Conservation (phyloP, 2,797 vertebrate species). For the Lepilemur septentrionalis region DNA sequence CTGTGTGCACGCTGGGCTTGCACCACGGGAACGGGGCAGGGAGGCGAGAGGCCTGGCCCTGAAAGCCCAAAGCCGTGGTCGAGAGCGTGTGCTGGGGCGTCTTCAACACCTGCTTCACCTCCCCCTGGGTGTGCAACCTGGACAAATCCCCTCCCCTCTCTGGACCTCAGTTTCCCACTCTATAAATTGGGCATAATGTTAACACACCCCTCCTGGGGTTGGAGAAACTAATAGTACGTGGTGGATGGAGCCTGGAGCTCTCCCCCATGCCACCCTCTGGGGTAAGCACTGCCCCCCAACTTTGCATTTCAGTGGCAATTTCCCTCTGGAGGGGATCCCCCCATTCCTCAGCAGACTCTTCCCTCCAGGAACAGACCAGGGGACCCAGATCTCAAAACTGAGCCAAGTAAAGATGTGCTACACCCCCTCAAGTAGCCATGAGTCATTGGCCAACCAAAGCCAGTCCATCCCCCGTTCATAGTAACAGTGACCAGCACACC, state of each 20-base stretch:
- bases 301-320: background rate
- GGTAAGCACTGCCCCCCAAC: background rate
- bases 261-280: background rate
- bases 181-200: background rate
- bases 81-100: rapidly evolving
- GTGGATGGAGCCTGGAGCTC: background rate
- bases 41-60: background rate
- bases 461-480: background rate
- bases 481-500: background rate
- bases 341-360: background rate
- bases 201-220: background rate
- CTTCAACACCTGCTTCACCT: background rate
- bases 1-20: rapidly evolving
- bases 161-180: background rate
- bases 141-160: background rate
- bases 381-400: background rate
- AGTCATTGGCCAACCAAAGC: background rate
- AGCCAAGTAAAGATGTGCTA: background rate
- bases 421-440: background rate
- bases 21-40: rapidly evolving
- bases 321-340: background rate
- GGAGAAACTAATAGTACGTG: rapidly evolving
- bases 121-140: rapidly evolving
- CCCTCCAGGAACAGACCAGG: background rate
- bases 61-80: background rate